Conservation (phyloP, 2,888 invertebrate genomes). For the Ornithoptera alexandrae region DNA sequence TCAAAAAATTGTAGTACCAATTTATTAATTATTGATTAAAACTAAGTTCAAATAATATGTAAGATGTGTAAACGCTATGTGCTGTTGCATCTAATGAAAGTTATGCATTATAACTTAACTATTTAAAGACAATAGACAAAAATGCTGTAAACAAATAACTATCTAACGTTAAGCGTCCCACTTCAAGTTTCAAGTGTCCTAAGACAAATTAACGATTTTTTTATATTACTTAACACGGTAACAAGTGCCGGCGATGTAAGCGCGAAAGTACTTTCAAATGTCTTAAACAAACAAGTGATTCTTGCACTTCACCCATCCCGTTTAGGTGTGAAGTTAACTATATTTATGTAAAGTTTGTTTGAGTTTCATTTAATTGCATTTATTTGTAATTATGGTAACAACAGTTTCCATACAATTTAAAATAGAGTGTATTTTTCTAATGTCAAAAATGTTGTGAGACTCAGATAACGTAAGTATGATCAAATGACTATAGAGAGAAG, state of each 20-base stretch:
- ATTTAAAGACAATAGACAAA: conserved; percentile 10
- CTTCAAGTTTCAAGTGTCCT: conserved; percentile 13
- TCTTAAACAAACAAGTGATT: conserved; percentile 53
- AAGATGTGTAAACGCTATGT: background rate
- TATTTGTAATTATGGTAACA: background rate
- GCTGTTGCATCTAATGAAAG: background rate
- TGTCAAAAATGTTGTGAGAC: too few species aligned
- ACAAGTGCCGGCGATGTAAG: conserved; percentile 26
- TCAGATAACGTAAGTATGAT: too few species aligned
- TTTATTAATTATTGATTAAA: background rate
- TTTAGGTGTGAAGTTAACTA: conserved; percentile 50
- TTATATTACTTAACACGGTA: conserved; percentile 29
- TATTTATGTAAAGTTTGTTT: conserved; percentile 12
- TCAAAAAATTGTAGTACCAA: too few species aligned
- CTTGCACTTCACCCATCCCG: conserved; percentile 65
- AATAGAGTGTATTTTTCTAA: background rate
- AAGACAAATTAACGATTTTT: conserved; percentile 30
- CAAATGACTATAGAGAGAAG: background rate
- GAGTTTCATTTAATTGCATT: background rate
- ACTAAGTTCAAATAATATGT: background rate
- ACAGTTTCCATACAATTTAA: background rate
- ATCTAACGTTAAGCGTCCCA: conserved; percentile 27
- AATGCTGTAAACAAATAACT: conserved; percentile 19
- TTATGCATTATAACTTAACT: background rate
- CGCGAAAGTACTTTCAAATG: conserved; percentile 30